Percentiles rank a stretch among this genome's conserved stretches.
Conservation (phyloP, 2,797 vertebrate species). For the Gobio occitaniae region DNA sequence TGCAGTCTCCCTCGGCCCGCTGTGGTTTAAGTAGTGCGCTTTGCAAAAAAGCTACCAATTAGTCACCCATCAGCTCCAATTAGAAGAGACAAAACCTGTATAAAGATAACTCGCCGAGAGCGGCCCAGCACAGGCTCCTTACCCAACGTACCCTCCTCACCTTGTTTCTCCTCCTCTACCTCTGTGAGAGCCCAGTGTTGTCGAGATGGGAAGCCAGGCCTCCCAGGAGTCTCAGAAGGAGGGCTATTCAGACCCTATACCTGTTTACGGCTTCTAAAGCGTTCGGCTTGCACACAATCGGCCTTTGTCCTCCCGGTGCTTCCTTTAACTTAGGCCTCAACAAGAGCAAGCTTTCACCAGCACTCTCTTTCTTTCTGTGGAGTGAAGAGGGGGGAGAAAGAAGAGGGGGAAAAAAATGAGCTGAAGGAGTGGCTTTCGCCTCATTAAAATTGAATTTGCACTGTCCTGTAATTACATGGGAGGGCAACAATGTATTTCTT, state of each 20-base stretch:
- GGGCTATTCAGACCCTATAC: slow-evolving; percentile 89
- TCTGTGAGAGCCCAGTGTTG: slow-evolving; percentile 84
- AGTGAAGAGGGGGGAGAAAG: slow-evolving; percentile 47
- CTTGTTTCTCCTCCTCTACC: slow-evolving; percentile 50
- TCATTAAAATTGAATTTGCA: slow-evolving; percentile 92
- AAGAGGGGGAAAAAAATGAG: slow-evolving; percentile 72
- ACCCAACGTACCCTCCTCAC: slow-evolving; percentile 3
- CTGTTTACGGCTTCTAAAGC: slow-evolving; percentile 90
- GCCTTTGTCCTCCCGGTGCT: slow-evolving; percentile 89
- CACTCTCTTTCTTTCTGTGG: slow-evolving; percentile 49
- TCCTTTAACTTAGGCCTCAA: slow-evolving; percentile 88
- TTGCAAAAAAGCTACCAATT: slow-evolving; percentile 95
- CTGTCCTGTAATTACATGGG: slow-evolving; percentile 91
- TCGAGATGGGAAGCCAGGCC: slow-evolving; percentile 91
- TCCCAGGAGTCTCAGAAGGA: slow-evolving; percentile 89
- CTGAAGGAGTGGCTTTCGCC: slow-evolving; percentile 90
- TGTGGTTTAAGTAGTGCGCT: slow-evolving; percentile 87
- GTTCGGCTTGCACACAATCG: slow-evolving; percentile 89
- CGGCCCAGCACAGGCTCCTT: slow-evolving; percentile 63
- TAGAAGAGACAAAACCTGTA: slow-evolving; percentile 97
- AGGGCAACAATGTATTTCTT: slow-evolving; percentile 93
- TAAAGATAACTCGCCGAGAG: slow-evolving; percentile 96
- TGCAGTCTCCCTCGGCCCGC: slow-evolving; percentile 86
- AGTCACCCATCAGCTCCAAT: slow-evolving; percentile 99
- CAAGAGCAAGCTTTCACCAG: slow-evolving; percentile 84